Percentiles rank a stretch among this genome's conserved stretches.
Conservation (phyloP, 1,140 invertebrate genomes). For the Polypedilum vanderplanki region DNA sequence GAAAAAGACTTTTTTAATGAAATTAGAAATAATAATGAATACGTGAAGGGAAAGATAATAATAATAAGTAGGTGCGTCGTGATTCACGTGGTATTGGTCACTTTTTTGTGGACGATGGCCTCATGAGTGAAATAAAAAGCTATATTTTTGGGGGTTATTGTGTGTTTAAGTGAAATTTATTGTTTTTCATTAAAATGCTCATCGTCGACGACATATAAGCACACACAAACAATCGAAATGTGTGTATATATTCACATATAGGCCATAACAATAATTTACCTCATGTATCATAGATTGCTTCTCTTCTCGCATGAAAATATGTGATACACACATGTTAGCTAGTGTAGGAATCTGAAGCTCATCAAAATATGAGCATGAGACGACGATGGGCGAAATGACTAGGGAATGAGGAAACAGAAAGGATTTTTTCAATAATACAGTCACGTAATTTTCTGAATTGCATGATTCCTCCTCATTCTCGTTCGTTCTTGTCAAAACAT, state of each 20-base stretch:
- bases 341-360: neutral
- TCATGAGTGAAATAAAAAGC: neutral
- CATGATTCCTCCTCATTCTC: slow-evolving; percentile 10
- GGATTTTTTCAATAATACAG: neutral
- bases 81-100: neutral
- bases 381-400: too few species aligned
- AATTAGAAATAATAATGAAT: slow-evolving; percentile 15
- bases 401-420: neutral
- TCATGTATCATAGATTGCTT: neutral
- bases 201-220: neutral
- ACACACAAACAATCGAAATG: neutral
- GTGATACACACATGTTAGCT: neutral
- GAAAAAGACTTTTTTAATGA: neutral
- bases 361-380: neutral
- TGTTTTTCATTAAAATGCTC: slow-evolving; percentile 19
- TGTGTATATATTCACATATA: too few species aligned
- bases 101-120: too few species aligned
- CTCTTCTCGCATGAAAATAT: neutral
- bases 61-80: neutral
- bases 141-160: neutral
- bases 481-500: neutral
- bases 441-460: slow-evolving; percentile 8
- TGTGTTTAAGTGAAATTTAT: slow-evolving; percentile 2
- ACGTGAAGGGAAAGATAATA: neutral
- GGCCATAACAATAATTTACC: slow-evolving; percentile 9